phyloP scores from a whole-genome alignment of 2,113 vertebrate genomes.

The Apeltes quadracus region DNA sequence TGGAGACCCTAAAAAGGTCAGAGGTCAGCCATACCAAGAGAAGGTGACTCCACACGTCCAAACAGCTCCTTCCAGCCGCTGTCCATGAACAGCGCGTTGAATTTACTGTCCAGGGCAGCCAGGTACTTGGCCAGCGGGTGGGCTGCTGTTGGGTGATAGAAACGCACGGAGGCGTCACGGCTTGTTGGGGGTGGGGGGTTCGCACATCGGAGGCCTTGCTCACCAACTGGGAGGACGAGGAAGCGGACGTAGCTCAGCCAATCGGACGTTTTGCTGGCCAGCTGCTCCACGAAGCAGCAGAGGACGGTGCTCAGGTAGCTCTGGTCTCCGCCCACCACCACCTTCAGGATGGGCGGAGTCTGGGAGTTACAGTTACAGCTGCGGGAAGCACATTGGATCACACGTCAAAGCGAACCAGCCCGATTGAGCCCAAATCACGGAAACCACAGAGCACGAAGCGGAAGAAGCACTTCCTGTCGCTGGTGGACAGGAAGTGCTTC shows the following conservation, averaged over 20 bases:
- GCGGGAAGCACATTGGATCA: not conserved
- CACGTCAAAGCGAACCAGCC: not conserved
- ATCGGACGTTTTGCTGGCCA: conserved; percentile 79
- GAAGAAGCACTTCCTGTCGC: too few species aligned
- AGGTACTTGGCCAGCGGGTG: conserved; percentile 80
- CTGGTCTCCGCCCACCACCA: conserved; percentile 76
- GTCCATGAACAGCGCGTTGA: conserved; percentile 79
- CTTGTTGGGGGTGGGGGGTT: not conserved
- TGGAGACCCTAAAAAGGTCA: not conserved
- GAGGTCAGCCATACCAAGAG: conserved; percentile 27
- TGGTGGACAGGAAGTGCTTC: too few species aligned
- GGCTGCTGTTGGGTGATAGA: conserved; percentile 25
- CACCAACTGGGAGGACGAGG: conserved; percentile 76
- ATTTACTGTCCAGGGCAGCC: conserved; percentile 75
- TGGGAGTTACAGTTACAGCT: conserved; percentile 79
- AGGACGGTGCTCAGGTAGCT: conserved; percentile 76
- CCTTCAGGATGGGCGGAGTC: conserved; percentile 75
- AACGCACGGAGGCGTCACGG: conserved; percentile 11
- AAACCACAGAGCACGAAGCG: too few species aligned
- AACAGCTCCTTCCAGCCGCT: conserved; percentile 79
- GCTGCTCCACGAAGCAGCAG: conserved; percentile 79
- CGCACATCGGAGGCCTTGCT: not conserved
- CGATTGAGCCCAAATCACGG: too few species aligned
- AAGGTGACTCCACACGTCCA: conserved; percentile 67
- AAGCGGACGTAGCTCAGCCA: conserved; percentile 80